Conservation (phyloP, 2,113 vertebrate species). For the Oryzias woworae region DNA sequence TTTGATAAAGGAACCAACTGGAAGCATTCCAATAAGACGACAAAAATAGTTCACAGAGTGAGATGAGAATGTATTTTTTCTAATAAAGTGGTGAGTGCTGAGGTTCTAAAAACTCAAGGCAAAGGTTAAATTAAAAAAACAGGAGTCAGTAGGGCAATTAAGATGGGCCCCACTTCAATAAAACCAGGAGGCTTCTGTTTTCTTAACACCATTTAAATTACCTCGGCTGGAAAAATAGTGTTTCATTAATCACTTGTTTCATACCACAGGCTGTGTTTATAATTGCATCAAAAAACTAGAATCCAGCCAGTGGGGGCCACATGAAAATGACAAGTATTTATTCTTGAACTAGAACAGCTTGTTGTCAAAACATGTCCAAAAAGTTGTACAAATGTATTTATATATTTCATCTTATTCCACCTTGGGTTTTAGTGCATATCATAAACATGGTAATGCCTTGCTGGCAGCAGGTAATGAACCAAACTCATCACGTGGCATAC, state of each 20-base stretch:
- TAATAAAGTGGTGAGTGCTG: slow-evolving; percentile 2
- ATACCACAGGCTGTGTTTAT: slow-evolving; percentile 36
- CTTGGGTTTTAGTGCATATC: too few relatives aligned
- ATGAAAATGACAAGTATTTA: slow-evolving; percentile 22
- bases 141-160: slow-evolving; percentile 13
- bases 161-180: slow-evolving; percentile 42
- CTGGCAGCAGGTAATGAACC: too few relatives aligned
- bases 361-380: slow-evolving; percentile 7
- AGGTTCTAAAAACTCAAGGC: slow-evolving; percentile 35
- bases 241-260: slow-evolving; percentile 28
- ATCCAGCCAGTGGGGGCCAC: slow-evolving; percentile 31
- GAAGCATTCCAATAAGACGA: slow-evolving; percentile 10
- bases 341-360: slow-evolving; percentile 13
- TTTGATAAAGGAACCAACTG: slow-evolving; percentile 9
- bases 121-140: slow-evolving; percentile 35
- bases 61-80: slow-evolving; percentile 14
- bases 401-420: too few relatives aligned
- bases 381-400: too few relatives aligned
- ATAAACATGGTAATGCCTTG: too few relatives aligned
- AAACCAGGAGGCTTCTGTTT: slow-evolving; percentile 34
- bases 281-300: slow-evolving; percentile 47
- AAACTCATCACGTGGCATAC: too few relatives aligned
- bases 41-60: neutral
- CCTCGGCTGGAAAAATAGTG: slow-evolving; percentile 37
- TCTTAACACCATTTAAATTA: slow-evolving; percentile 54